Base-by-base conservation (phyloP, 2,113 vertebrate genomes). In the Rhinoptilus africanus region DNA sequence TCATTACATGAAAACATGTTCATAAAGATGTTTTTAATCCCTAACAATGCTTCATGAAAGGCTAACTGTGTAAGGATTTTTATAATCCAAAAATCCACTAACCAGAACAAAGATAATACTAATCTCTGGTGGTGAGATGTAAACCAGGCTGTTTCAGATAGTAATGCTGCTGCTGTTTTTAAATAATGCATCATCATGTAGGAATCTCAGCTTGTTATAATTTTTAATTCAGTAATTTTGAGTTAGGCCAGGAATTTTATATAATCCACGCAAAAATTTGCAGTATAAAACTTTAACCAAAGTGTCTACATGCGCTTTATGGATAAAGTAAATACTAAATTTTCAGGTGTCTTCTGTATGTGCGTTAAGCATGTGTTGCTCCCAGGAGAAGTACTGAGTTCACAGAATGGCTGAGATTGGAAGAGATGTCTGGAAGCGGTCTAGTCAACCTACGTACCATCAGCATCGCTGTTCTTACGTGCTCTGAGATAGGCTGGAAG, bases 31-130 rank as follows among this genome's bases (percentile, higher is more conserved):
- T 73, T 74, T 87, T 94, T 94, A 88, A 96, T 94, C 84, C 69
- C 35, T 92, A 73, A 88, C 85, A 82, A n/a, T 47, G 76, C 63
- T 96, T 94, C 88, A 78, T 94, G 78, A 96, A 95, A 89, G 85
- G 92, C 93, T 95, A 96, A 96, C 94, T 74, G 59, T 86, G 91
- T 94, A 92, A 91, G 76, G 85, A 75, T 95, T 97, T 97, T 94
- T 85, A 86, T 96, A 94, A 97, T 94, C 91, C 93, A 92, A 30
- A 96, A 96, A 96, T 96, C 94, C 84, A 53, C 88, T 92, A 95
- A 86, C 83, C 54, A 84, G 62, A 94, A 92, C 85, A 94, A 94
- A 97, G 93, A 93, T 93, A 95, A 94, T 84, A 95, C 85, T 95
- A 89, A 93, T 96, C 94, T 93, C 60, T 82, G 80, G 77, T 64